Evolutionary conservation across 37 sponge, comb jelly and placozoan genomes (phyloP).

Genomic region (Geodia barretti): DNA sequence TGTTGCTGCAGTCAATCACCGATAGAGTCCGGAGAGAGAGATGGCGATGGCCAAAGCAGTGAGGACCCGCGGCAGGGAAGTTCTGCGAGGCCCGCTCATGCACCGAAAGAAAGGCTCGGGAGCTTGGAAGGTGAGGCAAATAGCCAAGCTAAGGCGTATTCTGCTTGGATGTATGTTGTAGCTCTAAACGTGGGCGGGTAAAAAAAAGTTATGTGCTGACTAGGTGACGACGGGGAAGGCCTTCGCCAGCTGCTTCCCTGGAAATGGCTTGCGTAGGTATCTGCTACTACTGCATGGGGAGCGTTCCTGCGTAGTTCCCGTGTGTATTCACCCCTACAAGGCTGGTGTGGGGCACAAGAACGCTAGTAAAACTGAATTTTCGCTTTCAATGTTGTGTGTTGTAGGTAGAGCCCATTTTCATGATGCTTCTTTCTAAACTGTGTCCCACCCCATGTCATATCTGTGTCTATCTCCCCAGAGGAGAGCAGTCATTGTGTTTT

Average conservation of each 20-base stretch:
- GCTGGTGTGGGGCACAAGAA: too few relatives aligned
- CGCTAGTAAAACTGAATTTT: too few relatives aligned
- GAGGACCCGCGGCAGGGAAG: conserved; percentile 26
- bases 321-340: not conserved
- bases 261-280: not conserved
- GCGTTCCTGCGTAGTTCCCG: not conserved
- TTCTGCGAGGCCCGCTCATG: conserved; percentile 28
- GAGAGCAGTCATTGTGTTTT: conserved; percentile 25
- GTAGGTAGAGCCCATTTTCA: not conserved
- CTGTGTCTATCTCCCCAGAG: conserved; percentile 10
- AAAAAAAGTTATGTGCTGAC: too few relatives aligned
- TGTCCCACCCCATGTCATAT: not conserved
- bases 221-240: too few relatives aligned
- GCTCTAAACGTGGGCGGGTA: too few relatives aligned
- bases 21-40: too few relatives aligned
- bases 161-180: too few relatives aligned
- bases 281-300: not conserved
- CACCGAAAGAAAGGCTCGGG: conserved; percentile 9
- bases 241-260: too few relatives aligned
- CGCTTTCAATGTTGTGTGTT: not conserved
- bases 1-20: not conserved
- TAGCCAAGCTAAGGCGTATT: too few relatives aligned
- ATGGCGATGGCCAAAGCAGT: not conserved
- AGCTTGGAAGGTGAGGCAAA: conserved; percentile 10
- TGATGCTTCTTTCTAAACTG: too few relatives aligned